These are phyloP conservation scores for Leptinotarsa undecemlineata DNA, from an alignment of 1,140 invertebrate species.

Conservation along the genomic window DNA sequence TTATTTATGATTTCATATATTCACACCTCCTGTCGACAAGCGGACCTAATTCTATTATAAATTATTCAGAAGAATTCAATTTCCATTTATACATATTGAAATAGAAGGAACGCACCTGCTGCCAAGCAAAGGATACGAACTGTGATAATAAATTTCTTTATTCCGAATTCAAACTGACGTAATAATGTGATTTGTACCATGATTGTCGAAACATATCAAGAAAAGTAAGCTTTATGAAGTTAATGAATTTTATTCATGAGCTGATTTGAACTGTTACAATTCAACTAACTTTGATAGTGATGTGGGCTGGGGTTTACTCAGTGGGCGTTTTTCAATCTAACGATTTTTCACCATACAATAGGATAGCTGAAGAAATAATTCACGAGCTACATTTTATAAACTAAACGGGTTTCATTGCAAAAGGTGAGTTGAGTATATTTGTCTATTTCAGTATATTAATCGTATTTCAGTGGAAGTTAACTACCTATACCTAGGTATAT, in stretches of 20 bases:
- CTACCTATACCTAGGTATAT: not conserved
- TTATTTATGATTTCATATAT: not conserved
- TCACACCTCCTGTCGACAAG: not conserved
- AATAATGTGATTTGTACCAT: not conserved
- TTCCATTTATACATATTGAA: not conserved
- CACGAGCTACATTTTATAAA: no score
- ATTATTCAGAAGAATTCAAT: not conserved
- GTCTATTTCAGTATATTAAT: not conserved
- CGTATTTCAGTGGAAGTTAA: not conserved
- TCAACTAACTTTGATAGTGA: not conserved
- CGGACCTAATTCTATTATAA: no score
- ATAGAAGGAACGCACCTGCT: not conserved
- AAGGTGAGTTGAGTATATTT: not conserved
- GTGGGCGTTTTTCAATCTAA: not conserved
- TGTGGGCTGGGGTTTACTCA: not conserved
- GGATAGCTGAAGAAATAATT: no score
- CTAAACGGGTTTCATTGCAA: no score
- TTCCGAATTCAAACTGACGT: not conserved
- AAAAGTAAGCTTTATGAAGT: not conserved
- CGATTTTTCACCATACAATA: not conserved
- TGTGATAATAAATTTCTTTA: not conserved
- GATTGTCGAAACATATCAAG: not conserved
- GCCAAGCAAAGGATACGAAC: not conserved
- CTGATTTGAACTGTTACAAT: not conserved
- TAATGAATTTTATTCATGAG: conserved; percentile 5